phyloP scores from a whole-genome alignment of 2,113 vertebrate species.

The Stegostoma tigrinum region DNA sequence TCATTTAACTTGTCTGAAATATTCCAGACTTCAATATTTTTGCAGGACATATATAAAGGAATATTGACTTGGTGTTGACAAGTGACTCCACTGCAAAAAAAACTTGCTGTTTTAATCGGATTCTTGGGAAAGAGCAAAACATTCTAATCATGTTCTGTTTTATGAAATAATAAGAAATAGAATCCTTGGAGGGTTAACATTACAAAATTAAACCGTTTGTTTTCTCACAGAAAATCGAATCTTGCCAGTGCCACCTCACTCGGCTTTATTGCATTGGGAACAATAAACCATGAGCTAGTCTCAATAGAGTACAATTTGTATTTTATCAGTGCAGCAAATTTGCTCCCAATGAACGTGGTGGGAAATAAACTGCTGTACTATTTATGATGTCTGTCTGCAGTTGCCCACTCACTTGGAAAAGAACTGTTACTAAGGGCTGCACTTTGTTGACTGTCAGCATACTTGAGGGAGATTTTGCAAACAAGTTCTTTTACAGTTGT shows the following conservation, averaged over 20 bases:
- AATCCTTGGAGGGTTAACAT: constrained; percentile 33
- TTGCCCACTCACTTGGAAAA: neutral
- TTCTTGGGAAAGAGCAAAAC: neutral
- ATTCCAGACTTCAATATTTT: neutral
- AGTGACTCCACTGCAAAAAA: neutral
- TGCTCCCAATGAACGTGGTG: neutral
- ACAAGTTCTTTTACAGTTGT: neutral
- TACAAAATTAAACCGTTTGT: constrained; percentile 35
- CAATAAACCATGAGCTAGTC: neutral
- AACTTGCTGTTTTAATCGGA: neutral
- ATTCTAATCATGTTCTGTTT: constrained; percentile 23
- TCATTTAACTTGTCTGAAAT: neutral
- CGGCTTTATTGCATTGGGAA: constrained; percentile 20
- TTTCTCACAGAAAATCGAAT: constrained; percentile 33
- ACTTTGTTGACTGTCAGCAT: neutral
- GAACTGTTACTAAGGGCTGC: neutral
- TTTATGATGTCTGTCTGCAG: neutral
- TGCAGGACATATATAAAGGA: neutral
- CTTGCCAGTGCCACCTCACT: constrained; percentile 23
- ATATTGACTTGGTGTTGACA: neutral
- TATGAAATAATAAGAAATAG: constrained; percentile 7
- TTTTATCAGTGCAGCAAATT: constrained; percentile 25
- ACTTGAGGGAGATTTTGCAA: neutral
- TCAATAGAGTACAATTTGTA: constrained; percentile 15
- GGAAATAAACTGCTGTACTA: constrained; percentile 6